Evolutionary conservation across 2,888 invertebrate species (phyloP).

Genomic region (Ceriagrion tenellum): DNA sequence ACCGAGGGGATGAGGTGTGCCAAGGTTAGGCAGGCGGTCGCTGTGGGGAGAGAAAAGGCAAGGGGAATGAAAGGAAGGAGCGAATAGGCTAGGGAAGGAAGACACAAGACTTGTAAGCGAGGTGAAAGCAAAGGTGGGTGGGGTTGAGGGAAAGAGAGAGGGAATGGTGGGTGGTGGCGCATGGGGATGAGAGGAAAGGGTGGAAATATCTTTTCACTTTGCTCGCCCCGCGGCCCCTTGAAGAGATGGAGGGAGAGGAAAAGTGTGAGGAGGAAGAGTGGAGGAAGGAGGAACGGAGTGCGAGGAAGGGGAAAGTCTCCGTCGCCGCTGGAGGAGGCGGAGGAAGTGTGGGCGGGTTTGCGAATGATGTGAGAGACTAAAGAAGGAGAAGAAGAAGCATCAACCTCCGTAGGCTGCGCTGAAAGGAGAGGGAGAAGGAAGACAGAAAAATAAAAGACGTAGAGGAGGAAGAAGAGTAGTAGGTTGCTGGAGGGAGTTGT

Average conservation of each 20-base stretch:
- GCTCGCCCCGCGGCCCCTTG: not conserved
- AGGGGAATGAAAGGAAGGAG: not conserved
- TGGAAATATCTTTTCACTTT: constrained; percentile 13
- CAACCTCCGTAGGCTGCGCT: not conserved
- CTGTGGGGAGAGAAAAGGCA: not conserved
- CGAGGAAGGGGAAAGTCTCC: not conserved
- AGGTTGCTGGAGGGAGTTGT: not conserved
- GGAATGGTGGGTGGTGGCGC: not conserved
- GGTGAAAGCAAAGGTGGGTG: not conserved
- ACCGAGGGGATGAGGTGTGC: not conserved
- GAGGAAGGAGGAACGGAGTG: not conserved
- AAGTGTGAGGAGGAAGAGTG: not conserved
- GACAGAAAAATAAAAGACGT: too few relatives aligned
- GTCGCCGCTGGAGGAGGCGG: not conserved
- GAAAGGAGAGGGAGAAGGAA: not conserved
- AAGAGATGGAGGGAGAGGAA: not conserved
- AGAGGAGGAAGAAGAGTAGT: not conserved
- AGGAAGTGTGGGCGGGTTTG: not conserved
- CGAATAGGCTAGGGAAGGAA: not conserved
- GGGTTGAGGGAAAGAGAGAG: not conserved
- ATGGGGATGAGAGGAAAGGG: not conserved
- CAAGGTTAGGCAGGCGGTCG: not conserved
- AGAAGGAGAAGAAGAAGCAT: not conserved
- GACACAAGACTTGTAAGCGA: not conserved
- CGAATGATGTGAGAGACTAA: not conserved